Base-by-base conservation (phyloP, 2,888 invertebrate genomes). In the Ochlodes sylvanus region DNA sequence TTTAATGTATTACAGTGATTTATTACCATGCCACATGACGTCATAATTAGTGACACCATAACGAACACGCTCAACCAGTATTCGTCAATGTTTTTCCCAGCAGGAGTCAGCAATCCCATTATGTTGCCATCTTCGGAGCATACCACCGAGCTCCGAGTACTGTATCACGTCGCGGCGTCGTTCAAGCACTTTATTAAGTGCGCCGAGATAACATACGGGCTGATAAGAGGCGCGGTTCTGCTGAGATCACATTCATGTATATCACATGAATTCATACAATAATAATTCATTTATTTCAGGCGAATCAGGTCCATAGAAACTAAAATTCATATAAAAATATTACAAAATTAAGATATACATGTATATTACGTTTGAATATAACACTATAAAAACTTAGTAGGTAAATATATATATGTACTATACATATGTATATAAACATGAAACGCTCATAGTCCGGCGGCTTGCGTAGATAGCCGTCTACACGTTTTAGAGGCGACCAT, bases 51-150 rank as follows among this genome's bases (percentile, higher is more conserved):
- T 27, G 54, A 19, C 56, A 17, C 61, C 34, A 47, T 67, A 67
- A 67, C 55, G 47, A 67, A 67, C 61, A 55, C 61, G 67, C 19
- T n/a, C 61, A 38, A 54, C 55, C 56, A 38, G 61, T 68, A 27
- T n/a, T 47, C 32, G 15, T 38, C 32, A 19, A 56, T 17, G 34
- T 61, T 67, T 65, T 61, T 61, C 68, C 50, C 62, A 63, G 61
- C 50, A 47, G 58, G 67, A 61, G 69, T 66, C 65, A 60, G 74
- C 73, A 70, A 70, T 73, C 63, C 68, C 69, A 72, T 75, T 75
- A 72, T 63, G 56, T 69, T 63, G 47, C 71, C 73, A 70, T 74
- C 70, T 75, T 70, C 65, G 71, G 72, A 42, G 68, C 73, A 72
- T 75, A 64, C 52, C 63, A 47, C 17, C 21, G 60, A 57, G 60